Evolutionary conservation across 2,113 vertebrate genomes (phyloP), one percentile per base, ranked within the genome.

Genomic region (Larimichthys crocea): DNA sequence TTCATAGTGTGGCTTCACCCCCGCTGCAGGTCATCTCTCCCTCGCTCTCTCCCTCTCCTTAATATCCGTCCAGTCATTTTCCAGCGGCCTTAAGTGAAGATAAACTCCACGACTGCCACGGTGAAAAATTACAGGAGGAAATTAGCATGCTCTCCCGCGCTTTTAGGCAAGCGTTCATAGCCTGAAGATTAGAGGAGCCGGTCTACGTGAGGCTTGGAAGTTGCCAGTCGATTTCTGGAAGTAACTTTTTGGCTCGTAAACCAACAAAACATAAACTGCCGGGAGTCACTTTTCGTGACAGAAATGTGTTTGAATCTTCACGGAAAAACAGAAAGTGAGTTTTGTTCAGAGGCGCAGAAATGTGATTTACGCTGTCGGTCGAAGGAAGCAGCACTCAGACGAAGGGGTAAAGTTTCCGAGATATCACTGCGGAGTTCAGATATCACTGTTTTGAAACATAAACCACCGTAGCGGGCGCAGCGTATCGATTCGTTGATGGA

Each of bases 61-160:
- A 85, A 91, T 88, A 91, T 86, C 85, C 84, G 46, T 56, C 63
- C 8, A 31, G 71, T 71, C 49, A 26, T 73, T 78, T 85, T 63
- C 50, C 50, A 24, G 61, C 14, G 19, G 31, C 59, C 52, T 7
- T 11, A 72, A 68, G 85, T 75, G 15, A 80, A 78, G 78, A 89
- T 80, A 74, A 75, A 86, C 60, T 79, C 55, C 9, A 49, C 64
- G 22, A 44, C 63, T 88, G 77, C 59, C 81, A 65, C 3, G 7
- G 26, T 87, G 78, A 87, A 84, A 88, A 78, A 88, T 86, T 80
- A 78, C 79, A 85, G 59, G 22, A 82, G 70, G 79, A 87, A 91
- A 89, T 90, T 31, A 70, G 44, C 62, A 64, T 68, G 66, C 74
- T 63, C 60, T 35, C 7, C 35, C 70, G 52, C 80, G 74, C 49